Evolutionary conservation across 2,888 invertebrate genomes (phyloP).

Genomic region (Odontothrips loti): DNA sequence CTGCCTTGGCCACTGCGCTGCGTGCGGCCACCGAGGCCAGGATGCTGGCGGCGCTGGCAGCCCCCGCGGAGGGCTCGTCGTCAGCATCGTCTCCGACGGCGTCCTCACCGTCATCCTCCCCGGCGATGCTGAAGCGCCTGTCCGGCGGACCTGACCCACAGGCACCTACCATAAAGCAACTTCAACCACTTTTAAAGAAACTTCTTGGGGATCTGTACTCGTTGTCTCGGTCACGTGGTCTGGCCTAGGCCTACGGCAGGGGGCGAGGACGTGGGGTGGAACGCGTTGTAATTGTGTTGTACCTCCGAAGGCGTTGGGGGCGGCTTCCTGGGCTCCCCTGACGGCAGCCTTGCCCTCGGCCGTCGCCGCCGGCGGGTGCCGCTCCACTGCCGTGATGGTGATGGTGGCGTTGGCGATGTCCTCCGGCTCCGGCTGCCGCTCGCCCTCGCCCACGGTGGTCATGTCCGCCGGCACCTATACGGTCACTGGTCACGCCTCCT

Average conservation of each 20-base stretch:
- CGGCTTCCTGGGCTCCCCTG: too few relatives aligned
- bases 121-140: slow-evolving; percentile 7
- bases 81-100: background rate
- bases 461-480: too few relatives aligned
- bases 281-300: too few relatives aligned
- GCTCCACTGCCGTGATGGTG: background rate
- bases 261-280: background rate
- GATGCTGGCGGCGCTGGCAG: slow-evolving; percentile 8
- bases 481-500: too few relatives aligned
- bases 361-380: background rate
- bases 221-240: too few relatives aligned
- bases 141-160: background rate
- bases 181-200: too few relatives aligned
- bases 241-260: background rate
- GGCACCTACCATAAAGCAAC: too few relatives aligned
- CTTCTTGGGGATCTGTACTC: too few relatives aligned
- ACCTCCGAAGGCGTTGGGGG: too few relatives aligned
- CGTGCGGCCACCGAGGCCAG: background rate
- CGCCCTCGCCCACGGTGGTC: background rate
- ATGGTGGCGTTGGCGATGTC: background rate
- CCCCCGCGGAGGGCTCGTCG: background rate
- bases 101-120: background rate
- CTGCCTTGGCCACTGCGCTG: background rate
- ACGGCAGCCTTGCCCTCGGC: background rate
- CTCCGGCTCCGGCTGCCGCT: background rate